Evolutionary conservation across 2,113 vertebrate genomes (phyloP), one percentile per base, ranked within the genome.

Genomic region (Lethenteron camtschaticum): DNA sequence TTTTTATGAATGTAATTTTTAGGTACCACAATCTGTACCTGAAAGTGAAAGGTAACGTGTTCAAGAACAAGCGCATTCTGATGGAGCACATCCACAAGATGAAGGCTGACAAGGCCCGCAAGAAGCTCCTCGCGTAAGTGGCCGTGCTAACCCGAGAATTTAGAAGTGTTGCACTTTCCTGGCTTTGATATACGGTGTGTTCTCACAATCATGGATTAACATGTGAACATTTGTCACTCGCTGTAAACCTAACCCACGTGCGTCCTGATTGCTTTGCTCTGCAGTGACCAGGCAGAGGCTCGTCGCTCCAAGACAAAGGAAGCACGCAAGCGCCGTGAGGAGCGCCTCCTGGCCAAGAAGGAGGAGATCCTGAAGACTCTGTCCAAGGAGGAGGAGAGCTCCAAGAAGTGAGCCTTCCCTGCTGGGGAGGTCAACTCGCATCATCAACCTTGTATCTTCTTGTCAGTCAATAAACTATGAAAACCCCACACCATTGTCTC

Each of bases 81-180:
- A 66, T 66, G 63, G 63, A 66, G 63, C 63, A 66, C 63, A 66
- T 66, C 10, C 63, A 66, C 63, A 66, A 66, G 63, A 66, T 66
- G 63, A 66, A 66, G 63, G 63, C 63, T n/a, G 63, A 66, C 63
- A 66, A 66, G 63, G 63, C 63, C 24, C 63, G 63, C 63, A 66
- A 66, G 63, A 66, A 66, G 63, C 63, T 66, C 8, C 24, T 66
- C 9, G 8, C 63, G 63, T 66, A 24, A 11, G 63, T 66, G 63
- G n/a, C 63, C 24, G n/a, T 24, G n/a, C n/a, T 11, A 24, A 11
- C 63, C 63, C 63, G 24, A 66, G 63, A 41, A 41, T 41, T 41
- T 41, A 41, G 5, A 41, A 41, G 41, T 41, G 41, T 41, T 41
- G 41, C 41, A 41, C 41, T 41, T 41, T 41, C 41, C 41, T 41